phyloP scores from a whole-genome alignment of 2,113 vertebrate genomes.

The Rhabdornis inornatus region DNA sequence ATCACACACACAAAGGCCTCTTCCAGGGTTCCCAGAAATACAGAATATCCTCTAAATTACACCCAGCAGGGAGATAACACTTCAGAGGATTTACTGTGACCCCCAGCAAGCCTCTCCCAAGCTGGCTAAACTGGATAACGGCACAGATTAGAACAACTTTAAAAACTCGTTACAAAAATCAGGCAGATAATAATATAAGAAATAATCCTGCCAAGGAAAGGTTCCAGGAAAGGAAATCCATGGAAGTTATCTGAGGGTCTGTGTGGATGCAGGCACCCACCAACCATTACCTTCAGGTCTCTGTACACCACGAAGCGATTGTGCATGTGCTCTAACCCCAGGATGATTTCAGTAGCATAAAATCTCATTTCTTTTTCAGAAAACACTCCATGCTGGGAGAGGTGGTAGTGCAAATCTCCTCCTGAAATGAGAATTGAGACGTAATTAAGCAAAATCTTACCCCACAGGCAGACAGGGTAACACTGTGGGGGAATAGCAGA shows the following conservation, averaged over 20 bases:
- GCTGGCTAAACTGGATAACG: not conserved
- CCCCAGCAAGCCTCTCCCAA: not conserved
- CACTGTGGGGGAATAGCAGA: rapidly evolving
- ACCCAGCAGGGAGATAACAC: not conserved
- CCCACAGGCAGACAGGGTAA: not conserved
- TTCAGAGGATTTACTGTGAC: not conserved
- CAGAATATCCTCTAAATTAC: rapidly evolving
- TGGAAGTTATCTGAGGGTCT: not conserved
- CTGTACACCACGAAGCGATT: slow-evolving; percentile 94
- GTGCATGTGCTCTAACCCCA: slow-evolving; percentile 98
- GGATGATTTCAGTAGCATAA: slow-evolving; percentile 95
- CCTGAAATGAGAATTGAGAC: slow-evolving; percentile 69
- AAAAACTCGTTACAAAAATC: not conserved
- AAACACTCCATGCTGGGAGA: slow-evolving; percentile 97
- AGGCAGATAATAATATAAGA: not conserved
- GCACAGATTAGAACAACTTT: not conserved
- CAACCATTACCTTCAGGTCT: slow-evolving; percentile 87
- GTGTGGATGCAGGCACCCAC: not conserved
- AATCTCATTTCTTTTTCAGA: slow-evolving; percentile 98
- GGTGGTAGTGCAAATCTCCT: slow-evolving; percentile 96
- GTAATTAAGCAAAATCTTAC: not conserved
- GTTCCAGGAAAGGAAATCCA: not conserved
- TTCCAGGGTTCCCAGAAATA: not conserved
- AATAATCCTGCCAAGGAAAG: not conserved
- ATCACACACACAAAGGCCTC: not conserved